Conservation (phyloP, 2,797 vertebrate species). For the Chelon auratus region DNA sequence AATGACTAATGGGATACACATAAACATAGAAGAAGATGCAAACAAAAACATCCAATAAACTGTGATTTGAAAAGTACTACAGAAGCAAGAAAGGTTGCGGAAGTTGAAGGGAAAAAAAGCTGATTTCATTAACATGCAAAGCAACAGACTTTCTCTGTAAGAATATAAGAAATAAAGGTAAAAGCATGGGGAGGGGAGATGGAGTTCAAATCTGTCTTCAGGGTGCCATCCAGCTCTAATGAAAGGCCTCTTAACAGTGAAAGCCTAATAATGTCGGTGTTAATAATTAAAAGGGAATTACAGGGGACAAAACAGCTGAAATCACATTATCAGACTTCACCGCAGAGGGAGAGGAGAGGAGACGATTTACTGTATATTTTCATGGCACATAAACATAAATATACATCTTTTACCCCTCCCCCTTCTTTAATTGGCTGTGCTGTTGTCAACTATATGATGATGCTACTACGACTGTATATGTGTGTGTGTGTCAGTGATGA, state of each 20-base stretch:
- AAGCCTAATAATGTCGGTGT: slow-evolving; percentile 93
- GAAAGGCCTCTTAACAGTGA: slow-evolving; percentile 89
- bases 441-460: slow-evolving; percentile 70
- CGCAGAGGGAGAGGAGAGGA: slow-evolving; percentile 45
- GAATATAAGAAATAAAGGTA: neutral
- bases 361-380: slow-evolving; percentile 38
- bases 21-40: neutral
- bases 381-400: slow-evolving; percentile 55
- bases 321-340: slow-evolving; percentile 84
- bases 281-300: slow-evolving; percentile 97
- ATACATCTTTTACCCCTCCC: slow-evolving; percentile 43
- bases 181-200: neutral
- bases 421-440: slow-evolving; percentile 68
- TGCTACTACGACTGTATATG: slow-evolving; percentile 35
- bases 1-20: slow-evolving; percentile 5
- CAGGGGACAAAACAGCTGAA: slow-evolving; percentile 88
- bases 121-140: slow-evolving; percentile 8
- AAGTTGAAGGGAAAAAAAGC: neutral
- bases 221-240: slow-evolving; percentile 72
- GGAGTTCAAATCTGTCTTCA: slow-evolving; percentile 56
- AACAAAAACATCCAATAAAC: neutral
- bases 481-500: slow-evolving; percentile 54
- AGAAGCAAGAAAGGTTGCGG: neutral
- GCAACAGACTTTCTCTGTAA: slow-evolving; percentile 5
- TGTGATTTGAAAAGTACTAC: neutral